Base-by-base conservation (phyloP, 2,797 vertebrate genomes). In the Pterois miles region DNA sequence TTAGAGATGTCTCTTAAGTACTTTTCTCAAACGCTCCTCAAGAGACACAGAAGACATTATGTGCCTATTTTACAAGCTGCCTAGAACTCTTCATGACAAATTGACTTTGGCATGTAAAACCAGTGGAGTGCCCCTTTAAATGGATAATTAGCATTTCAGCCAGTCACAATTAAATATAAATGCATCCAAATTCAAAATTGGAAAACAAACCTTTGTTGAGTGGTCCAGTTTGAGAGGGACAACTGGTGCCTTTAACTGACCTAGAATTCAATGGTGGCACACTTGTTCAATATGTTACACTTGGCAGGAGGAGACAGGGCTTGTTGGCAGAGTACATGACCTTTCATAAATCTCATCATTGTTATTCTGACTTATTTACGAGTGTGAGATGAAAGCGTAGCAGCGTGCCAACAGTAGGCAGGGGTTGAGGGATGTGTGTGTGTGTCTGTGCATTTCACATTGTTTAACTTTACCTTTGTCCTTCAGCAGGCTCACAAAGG, bases 401-500 rank as follows among this genome's bases (percentile, higher is more conserved):
- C 71, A 68, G 78, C 62, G 76, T 66, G 46, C 64, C 68, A 52
- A 38, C 62, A 65, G 48, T 63, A 77, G 78, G 33, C 4, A 33
- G 25, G 4, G 8, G 56, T 13, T 12, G 22, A n/a, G 4, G 23
- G 25, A 9, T 56, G 43, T 36, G 46, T 29, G 67, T 40, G 60
- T 38, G 9, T 62, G 22, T 36, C 34, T 9, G 52, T 18, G 67
- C 6, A 34, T 78, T 80, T 75, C 38, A 67, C 76, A 68, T 65
- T 66, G 77, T 86, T 86, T 81, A 68, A 74, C 75, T 86, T 89
- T 86, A 74, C 69, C 69, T 77, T 78, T 80, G 87, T 77, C 85
- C 84, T 87, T 80, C 57, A 74, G 16, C 25, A 14, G 25, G 65
- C 50, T 64, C 68, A 75, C 48, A 48, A 52, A 81, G 76, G 64